phyloP scores from a whole-genome alignment of 2,113 vertebrate genomes.

The Reinhardtius hippoglossoides region DNA sequence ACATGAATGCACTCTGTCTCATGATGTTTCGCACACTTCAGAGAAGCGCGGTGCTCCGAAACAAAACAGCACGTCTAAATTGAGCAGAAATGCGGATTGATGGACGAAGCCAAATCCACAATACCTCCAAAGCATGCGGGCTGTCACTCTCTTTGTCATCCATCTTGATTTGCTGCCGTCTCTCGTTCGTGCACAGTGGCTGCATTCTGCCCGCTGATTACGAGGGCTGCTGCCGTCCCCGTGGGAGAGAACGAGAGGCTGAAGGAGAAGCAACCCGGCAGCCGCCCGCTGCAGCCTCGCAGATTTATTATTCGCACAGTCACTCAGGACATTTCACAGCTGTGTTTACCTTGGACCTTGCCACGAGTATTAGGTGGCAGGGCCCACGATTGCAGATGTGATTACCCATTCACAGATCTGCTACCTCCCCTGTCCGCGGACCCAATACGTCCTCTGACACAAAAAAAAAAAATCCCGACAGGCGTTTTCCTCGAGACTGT shows the following conservation, averaged over 20 bases:
- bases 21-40: conserved; percentile 48
- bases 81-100: conserved; percentile 51
- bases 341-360: conserved; percentile 87
- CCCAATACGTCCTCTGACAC: conserved; percentile 79
- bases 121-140: conserved; percentile 28
- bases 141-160: conserved; percentile 55
- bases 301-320: conserved; percentile 81
- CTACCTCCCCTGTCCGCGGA: conserved; percentile 58
- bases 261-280: conserved; percentile 66
- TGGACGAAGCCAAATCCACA: conserved; percentile 41
- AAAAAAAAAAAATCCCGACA: conserved; percentile 61
- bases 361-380: conserved; percentile 83
- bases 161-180: conserved; percentile 61
- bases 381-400: conserved; percentile 77
- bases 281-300: conserved; percentile 65
- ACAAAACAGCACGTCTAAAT: conserved; percentile 53
- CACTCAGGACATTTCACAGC: conserved; percentile 84
- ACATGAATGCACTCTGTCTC: conserved; percentile 53
- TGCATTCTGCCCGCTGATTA: conserved; percentile 32
- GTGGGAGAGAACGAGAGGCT: conserved; percentile 18
- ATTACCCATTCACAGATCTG: conserved; percentile 80
- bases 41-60: conserved; percentile 34
- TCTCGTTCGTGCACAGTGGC: conserved; percentile 45
- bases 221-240: conserved; percentile 17
- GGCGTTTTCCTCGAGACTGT: conserved; percentile 58